Evolutionary conservation across 2,113 vertebrate genomes (phyloP), one percentile per base, ranked within the genome.

Genomic region (Datnioides undecimradiatus): DNA sequence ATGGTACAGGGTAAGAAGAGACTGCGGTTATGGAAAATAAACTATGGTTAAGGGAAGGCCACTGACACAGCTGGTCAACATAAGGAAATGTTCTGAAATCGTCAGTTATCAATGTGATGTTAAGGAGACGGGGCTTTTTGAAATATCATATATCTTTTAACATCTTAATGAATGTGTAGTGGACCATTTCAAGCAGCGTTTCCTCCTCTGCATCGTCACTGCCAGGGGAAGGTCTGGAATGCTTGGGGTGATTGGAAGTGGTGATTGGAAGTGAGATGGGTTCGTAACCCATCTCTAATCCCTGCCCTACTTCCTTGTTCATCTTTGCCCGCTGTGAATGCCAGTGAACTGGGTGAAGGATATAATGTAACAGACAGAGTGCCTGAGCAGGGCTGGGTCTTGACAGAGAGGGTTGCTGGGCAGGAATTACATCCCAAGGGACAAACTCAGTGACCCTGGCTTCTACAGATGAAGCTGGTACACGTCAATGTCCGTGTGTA

Each of bases 401-500:
- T 67, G 23, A 40, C 17, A 8, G 71, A 43, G 21, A 38, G 51
- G 21, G 70, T 82, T 82, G 69, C 68, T 87, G 69, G 82, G 76
- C 54, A 66, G 71, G 51, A 73, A 41, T 57, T 65, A 65, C 19
- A 29, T 73, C 63, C 41, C 65, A 21, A 27, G 33, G 34, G 63
- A 73, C 46, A 8, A 77, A 90, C 91, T 58, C 76, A 3, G 10
- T 87, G 87, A 91, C 87, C 82, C 73, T 33, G 46, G 46, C 34
- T 51, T 40, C 14, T 10, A 46, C 33, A 27, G 68, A 79, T 76
- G 69, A 54, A 38, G 41, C 62, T 70, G 66, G 51, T 59, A 70
- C 79, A 82, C 79, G 21, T 60, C 33, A 16, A 63, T 79, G 77
- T 83, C 75, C 43, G 74, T n/a, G n/a, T 23, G 62, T 69, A 86